Base-by-base conservation (phyloP, 2,797 vertebrate genomes). In the Crocodylus rhombifer region DNA sequence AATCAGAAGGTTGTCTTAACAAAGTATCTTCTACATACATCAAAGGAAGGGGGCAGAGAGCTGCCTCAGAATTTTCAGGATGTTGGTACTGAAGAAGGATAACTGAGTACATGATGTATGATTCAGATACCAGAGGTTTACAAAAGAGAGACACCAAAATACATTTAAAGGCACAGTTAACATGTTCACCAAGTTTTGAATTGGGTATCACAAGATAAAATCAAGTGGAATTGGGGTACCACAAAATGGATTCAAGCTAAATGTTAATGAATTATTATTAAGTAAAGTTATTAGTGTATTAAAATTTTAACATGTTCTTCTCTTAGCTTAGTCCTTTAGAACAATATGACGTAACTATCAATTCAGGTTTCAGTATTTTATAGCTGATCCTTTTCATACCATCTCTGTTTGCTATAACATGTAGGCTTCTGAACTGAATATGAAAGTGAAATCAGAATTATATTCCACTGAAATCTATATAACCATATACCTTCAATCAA, bases 1-100 rank as follows among this genome's bases (percentile, higher is more conserved):
- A 98, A 98, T 98, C 97, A 98, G 96, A 98, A 98, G 95, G 79
- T 93, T 97, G 93, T 95, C 96, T 95, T 97, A 96, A 96, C 94
- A 96, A 94, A 95, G 86, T 83, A 88, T 96, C 95, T 96, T 93
- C 91, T 95, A 93, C 93, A 96, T 94, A 95, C 89, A 95, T 96
- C 96, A 97, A 95, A 93, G 85, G 61, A 79, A 69, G 91, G 91
- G 77, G 96, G 91, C 65, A 93, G 88, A 93, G 67, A 21, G 94
- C 94, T 96, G 90, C 82, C 91, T 87, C 83, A 97, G 97, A 97
- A 97, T 98, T 98, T 97, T 96, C 97, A 98, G 98, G 96, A 94
- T 91, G 96, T 88, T 25, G 18, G 92, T 90, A 91, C 93, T 77
- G 89, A 94, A 94, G 96, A 98, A 97, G 96, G 96, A 96, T 97